Percentiles rank a stretch among this genome's conserved stretches.
These are phyloP conservation scores for Epizoanthus rinbou DNA, from an alignment of 92 coral and sea anemone species.

Conservation along the genomic window DNA sequence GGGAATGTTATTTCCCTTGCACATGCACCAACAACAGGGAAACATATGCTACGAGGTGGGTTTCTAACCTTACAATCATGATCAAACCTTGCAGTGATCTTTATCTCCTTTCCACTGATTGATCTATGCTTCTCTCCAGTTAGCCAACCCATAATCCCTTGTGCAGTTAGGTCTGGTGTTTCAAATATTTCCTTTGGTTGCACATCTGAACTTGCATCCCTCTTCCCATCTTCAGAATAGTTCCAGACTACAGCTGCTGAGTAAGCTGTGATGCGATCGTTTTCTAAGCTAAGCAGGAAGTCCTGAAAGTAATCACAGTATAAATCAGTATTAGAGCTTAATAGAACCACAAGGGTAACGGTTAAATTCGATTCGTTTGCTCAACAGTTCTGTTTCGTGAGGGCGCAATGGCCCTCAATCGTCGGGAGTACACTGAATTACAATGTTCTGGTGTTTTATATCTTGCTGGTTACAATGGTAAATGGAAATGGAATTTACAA, in stretches of 20 bases:
- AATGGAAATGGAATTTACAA: too few species aligned
- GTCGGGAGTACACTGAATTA: too few species aligned
- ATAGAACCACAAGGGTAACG: too few species aligned
- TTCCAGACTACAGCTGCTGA: slow-evolving; percentile 46
- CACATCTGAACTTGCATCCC: background rate
- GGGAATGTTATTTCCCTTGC: slow-evolving; percentile 46
- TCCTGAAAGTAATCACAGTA: slow-evolving; percentile 64
- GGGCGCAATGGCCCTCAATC: too few species aligned
- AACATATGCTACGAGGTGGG: slow-evolving; percentile 45
- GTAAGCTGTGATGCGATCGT: slow-evolving; percentile 48
- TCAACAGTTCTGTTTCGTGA: too few species aligned
- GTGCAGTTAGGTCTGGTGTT: slow-evolving; percentile 4
- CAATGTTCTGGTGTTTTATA: too few species aligned
- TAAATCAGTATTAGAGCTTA: too few species aligned
- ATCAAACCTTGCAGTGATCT: slow-evolving; percentile 31
- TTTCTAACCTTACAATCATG: slow-evolving; percentile 24
- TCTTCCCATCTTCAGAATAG: slow-evolving; percentile 31
- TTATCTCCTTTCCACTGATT: slow-evolving; percentile 13
- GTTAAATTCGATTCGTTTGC: too few species aligned
- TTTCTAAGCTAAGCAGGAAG: slow-evolving; percentile 49
- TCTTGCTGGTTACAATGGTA: too few species aligned
- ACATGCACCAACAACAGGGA: slow-evolving; percentile 48
- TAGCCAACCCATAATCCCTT: slow-evolving; percentile 36
- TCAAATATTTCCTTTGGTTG: slow-evolving; percentile 39
- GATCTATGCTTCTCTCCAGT: slow-evolving; percentile 29